Evolutionary conservation across 2,797 vertebrate species (phyloP).

Genomic region (Florisuga fusca): DNA sequence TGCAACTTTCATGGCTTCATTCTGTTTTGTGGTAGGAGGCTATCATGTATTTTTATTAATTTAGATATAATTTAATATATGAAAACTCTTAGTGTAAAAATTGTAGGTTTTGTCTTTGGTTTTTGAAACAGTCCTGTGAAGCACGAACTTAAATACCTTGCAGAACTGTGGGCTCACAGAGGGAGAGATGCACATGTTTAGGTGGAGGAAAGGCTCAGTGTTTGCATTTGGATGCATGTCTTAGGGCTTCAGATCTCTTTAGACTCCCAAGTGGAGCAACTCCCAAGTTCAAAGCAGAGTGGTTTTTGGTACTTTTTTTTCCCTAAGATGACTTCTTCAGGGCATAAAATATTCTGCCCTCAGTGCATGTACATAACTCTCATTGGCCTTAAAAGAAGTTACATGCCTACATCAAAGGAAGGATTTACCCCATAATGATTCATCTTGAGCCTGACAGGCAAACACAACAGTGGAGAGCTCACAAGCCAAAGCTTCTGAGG

Average conservation of each 20-base stretch:
- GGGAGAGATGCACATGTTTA: not conserved
- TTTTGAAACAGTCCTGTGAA: not conserved
- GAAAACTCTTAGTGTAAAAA: not conserved
- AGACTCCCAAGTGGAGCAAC: slow-evolving; percentile 40
- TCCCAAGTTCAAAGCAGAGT: slow-evolving; percentile 59
- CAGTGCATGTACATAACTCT: slow-evolving; percentile 68
- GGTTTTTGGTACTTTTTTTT: slow-evolving; percentile 61
- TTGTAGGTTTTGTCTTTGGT: not conserved
- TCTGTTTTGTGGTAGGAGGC: not conserved
- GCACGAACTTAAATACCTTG: not conserved
- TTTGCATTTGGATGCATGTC: slow-evolving; percentile 61
- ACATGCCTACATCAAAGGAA: slow-evolving; percentile 76
- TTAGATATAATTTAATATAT: not conserved
- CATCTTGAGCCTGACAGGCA: slow-evolving; percentile 64
- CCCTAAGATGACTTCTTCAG: slow-evolving; percentile 60
- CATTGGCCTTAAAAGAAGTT: slow-evolving; percentile 74
- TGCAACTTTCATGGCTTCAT: not conserved
- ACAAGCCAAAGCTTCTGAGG: slow-evolving; percentile 40
- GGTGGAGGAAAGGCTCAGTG: slow-evolving; percentile 31
- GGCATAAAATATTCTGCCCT: slow-evolving; percentile 70
- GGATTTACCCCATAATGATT: slow-evolving; percentile 72
- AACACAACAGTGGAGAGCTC: slow-evolving; percentile 70
- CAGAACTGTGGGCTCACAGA: not conserved
- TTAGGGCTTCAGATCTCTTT: slow-evolving; percentile 53
- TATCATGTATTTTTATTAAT: not conserved